Percentiles rank a stretch among this genome's conserved stretches.
phyloP scores from a whole-genome alignment of 2,888 invertebrate species.

The Nineta flava region DNA sequence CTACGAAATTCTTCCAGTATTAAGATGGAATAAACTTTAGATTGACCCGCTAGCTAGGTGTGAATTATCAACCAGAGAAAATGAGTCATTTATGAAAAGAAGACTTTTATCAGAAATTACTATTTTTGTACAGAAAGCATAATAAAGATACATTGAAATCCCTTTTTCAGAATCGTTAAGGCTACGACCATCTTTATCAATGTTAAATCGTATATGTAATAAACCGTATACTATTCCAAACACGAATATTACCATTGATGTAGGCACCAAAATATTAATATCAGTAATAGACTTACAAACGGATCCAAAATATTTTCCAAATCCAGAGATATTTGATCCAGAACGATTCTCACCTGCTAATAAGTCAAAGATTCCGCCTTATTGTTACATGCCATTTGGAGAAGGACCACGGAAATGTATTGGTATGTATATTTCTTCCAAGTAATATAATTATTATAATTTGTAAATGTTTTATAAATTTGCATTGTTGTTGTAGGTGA shows the following conservation, averaged over 20 bases:
- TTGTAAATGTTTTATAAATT: neutral
- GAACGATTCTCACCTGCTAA: conserved; percentile 16
- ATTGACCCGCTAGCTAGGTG: too few relatives aligned
- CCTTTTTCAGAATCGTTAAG: conserved; percentile 27
- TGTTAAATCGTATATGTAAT: conserved; percentile 20
- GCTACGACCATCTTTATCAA: conserved; percentile 25
- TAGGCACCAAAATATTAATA: conserved; percentile 25
- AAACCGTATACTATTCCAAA: conserved; percentile 22
- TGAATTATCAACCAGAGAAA: neutral
- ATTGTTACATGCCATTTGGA: conserved; percentile 21
- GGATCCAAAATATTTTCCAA: conserved; percentile 17
- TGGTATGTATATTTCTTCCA: conserved; percentile 16
- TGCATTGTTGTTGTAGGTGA: neutral
- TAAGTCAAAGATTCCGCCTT: conserved; percentile 10
- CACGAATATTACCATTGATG: conserved; percentile 24
- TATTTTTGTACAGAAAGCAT: too few relatives aligned
- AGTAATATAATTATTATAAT: neutral
- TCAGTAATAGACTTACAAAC: conserved; percentile 21
- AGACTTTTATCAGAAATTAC: too few relatives aligned
- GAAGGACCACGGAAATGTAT: conserved; percentile 24
- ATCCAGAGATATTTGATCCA: conserved; percentile 17
- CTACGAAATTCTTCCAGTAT: too few relatives aligned
- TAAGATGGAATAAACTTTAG: too few relatives aligned
- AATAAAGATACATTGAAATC: too few relatives aligned
- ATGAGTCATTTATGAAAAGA: too few relatives aligned